These are phyloP conservation scores for Nomada hirtipes DNA, from an alignment of 2,888 invertebrate species.

Conservation along the genomic window DNA sequence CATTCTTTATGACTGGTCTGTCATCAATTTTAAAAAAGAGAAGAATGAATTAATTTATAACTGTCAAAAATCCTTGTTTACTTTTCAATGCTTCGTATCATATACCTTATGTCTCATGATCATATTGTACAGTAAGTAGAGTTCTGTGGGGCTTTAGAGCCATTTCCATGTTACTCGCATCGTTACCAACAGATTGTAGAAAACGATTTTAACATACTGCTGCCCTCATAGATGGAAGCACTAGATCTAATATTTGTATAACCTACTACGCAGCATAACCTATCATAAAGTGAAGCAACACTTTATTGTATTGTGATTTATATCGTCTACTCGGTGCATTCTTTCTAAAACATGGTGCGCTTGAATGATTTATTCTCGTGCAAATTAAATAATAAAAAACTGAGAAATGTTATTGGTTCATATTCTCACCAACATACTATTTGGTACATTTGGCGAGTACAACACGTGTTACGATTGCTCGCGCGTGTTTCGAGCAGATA, in stretches of 20 bases:
- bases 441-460: background rate
- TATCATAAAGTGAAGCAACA: background rate
- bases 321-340: background rate
- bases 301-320: background rate
- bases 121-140: no score
- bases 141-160: no score
- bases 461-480: background rate
- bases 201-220: no score
- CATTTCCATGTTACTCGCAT: no score
- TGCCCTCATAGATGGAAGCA: conserved; percentile 25
- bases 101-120: no score
- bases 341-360: background rate
- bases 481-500: background rate
- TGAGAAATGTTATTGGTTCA: background rate
- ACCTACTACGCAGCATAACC: conserved; percentile 14
- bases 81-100: no score
- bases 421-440: background rate
- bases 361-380: no score
- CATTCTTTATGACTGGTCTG: background rate
- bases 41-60: no score
- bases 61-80: no score
- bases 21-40: conserved; percentile 4
- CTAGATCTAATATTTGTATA: background rate
- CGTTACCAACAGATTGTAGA: no score
- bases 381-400: background rate